A percentile compares a stretch with the other conserved stretches of the same genome.
Conservation (phyloP, 2,888 invertebrate genomes). For the Pimpla rufipes region DNA sequence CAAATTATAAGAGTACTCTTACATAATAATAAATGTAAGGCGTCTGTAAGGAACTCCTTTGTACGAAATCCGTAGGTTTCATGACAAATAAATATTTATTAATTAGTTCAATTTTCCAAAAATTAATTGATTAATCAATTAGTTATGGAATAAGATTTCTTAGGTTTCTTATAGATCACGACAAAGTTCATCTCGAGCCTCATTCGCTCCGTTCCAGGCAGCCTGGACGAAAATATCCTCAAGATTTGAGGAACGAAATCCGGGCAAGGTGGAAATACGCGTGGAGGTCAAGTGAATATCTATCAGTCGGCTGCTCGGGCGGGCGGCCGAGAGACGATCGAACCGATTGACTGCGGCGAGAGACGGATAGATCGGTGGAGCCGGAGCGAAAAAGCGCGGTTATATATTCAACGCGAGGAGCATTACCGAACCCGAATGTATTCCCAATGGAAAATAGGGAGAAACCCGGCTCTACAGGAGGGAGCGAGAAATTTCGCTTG, state of each 20-base stretch:
- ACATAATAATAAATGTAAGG: too few relatives aligned
- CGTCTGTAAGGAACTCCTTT: too few relatives aligned
- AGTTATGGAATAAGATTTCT: too few relatives aligned
- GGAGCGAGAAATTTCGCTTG: conserved; percentile 51
- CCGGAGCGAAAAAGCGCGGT: conserved; percentile 23
- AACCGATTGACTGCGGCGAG: conserved; percentile 39
- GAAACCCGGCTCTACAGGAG: conserved; percentile 20
- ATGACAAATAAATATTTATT: too few relatives aligned
- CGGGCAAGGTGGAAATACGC: background rate
- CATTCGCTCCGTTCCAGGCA: background rate
- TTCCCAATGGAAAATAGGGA: conserved; percentile 63
- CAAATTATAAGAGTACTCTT: too few relatives aligned
- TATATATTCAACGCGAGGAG: conserved; percentile 65
- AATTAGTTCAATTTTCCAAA: too few relatives aligned
- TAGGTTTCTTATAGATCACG: too few relatives aligned
- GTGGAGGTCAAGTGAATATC: conserved; percentile 18
- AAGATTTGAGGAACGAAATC: conserved; percentile 33
- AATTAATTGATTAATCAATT: too few relatives aligned
- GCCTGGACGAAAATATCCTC: background rate
- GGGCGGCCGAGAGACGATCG: conserved; percentile 25
- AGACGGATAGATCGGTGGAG: conserved; percentile 53
- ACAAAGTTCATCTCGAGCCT: too few relatives aligned
- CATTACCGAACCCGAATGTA: conserved; percentile 60
- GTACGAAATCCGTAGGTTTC: too few relatives aligned
- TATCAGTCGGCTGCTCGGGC: conserved; percentile 9